phyloP scores from a whole-genome alignment of 2,888 invertebrate species.

The Pseudanteris insignis region DNA sequence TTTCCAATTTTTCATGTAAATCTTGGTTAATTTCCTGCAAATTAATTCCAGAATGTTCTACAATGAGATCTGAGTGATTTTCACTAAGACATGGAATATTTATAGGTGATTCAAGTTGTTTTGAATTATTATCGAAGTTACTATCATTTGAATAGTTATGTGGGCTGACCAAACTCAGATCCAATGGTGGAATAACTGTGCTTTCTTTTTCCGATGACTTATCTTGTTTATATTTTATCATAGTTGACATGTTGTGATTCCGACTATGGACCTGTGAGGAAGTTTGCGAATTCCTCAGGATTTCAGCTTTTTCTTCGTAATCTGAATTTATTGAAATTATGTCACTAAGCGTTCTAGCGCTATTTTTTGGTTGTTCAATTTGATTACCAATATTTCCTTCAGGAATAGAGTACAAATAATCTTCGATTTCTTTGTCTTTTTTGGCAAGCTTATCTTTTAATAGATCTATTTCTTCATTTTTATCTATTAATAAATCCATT shows the following conservation, averaged over 20 bases:
- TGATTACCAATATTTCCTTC: constrained; percentile 69
- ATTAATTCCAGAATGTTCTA: constrained; percentile 4
- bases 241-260: constrained; percentile 13
- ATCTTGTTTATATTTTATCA: constrained; percentile 9
- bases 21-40: constrained; percentile 38
- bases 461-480: constrained; percentile 76
- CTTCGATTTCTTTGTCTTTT: constrained; percentile 69
- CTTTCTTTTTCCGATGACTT: constrained; percentile 14
- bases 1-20: constrained; percentile 68
- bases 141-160: constrained; percentile 37
- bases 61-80: constrained; percentile 1
- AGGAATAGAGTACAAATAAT: constrained; percentile 70
- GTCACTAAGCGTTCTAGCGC: constrained; percentile 77
- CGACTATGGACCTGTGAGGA: constrained; percentile 46
- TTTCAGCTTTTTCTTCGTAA: constrained; percentile 70
- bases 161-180: constrained; percentile 53
- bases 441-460: constrained; percentile 70
- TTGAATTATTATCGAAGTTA: constrained; percentile 8
- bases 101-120: neutral
- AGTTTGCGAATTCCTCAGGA: constrained; percentile 54
- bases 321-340: constrained; percentile 77
- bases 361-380: constrained; percentile 69
- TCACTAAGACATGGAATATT: constrained; percentile 7
- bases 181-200: constrained; percentile 55
- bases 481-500: constrained; percentile 72